Evolutionary conservation across 2,113 vertebrate species (phyloP), one percentile per base, ranked within the genome.

Genomic region (Tautogolabrus adspersus): DNA sequence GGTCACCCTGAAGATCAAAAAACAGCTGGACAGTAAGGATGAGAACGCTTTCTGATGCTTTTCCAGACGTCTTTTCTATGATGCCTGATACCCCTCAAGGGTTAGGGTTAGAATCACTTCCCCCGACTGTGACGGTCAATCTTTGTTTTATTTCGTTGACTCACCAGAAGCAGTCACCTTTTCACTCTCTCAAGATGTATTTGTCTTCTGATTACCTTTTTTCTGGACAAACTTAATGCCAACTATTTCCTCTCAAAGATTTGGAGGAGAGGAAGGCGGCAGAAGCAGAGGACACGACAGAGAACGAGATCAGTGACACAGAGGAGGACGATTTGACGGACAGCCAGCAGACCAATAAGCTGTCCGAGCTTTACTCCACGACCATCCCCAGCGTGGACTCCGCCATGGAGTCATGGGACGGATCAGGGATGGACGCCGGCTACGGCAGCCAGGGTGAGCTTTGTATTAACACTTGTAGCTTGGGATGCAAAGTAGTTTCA

Each of bases 361-460:
- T 96, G 47, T 95, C 96, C 0, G 94, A 97, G 82, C 94, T 96
- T 0, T 96, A 96, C 87, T 97, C 96, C 1, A 94, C 96, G 3
- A 94, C 97, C 4, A 92, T 98, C 63, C 97, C 96, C 58, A 98
- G 97, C 0, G 94, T 97, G 64, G 98, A 99, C 89, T 98, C 97
- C 0, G 96, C 97, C n/a, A 92, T 98, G 93, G 98, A 99, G 69
- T 98, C 97, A 0, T 99, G 98, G 97, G 97, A 97, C 18, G 95
- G 97, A 62, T 97, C 96, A 0, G 96, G 96, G 15, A 89, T 96
- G 8, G 97, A 99, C n/a, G 92, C 94, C 0, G 96, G 95, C 6
- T 98, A 97, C 49, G 95, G 96, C 88, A 97, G 95, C 85, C 96
- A 97, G 92, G 95, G 96, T 98, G 78, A 89, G 91, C 21, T 61